phyloP scores from a whole-genome alignment of 2,797 vertebrate species.

The Sebastiscus albofasciatus region DNA sequence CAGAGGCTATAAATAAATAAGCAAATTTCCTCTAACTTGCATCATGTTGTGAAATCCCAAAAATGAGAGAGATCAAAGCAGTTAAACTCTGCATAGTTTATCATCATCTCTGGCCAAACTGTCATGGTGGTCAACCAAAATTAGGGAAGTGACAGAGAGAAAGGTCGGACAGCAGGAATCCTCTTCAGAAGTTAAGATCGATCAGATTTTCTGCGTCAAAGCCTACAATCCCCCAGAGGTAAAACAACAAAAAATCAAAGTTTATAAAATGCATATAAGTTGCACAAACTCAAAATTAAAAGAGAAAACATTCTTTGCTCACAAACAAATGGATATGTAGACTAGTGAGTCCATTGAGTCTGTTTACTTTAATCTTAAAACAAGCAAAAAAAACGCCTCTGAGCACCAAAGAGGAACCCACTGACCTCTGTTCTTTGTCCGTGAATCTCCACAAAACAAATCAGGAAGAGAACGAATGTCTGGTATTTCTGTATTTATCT shows the following conservation, averaged over 20 bases:
- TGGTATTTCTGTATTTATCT: slow-evolving; percentile 2
- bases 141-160: background rate
- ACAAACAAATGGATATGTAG: background rate
- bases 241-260: background rate
- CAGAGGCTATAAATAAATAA: slow-evolving; percentile 36
- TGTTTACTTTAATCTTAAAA: background rate
- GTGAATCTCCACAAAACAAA: slow-evolving; percentile 5
- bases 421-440: background rate
- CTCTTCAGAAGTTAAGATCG: slow-evolving; percentile 10
- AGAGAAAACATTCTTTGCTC: background rate
- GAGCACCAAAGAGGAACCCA: background rate
- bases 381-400: background rate
- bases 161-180: background rate
- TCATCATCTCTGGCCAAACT: background rate
- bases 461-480: background rate
- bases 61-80: slow-evolving; percentile 24
- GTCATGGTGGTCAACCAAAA: background rate
- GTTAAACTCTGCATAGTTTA: background rate
- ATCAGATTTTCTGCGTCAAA: background rate
- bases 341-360: background rate
- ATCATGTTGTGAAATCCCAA: slow-evolving; percentile 22
- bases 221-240: background rate
- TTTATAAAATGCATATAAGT: background rate
- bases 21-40: slow-evolving; percentile 37
- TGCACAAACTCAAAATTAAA: background rate